Conservation (phyloP, 2,113 vertebrate genomes). For the Lichenostomus cassidix region DNA sequence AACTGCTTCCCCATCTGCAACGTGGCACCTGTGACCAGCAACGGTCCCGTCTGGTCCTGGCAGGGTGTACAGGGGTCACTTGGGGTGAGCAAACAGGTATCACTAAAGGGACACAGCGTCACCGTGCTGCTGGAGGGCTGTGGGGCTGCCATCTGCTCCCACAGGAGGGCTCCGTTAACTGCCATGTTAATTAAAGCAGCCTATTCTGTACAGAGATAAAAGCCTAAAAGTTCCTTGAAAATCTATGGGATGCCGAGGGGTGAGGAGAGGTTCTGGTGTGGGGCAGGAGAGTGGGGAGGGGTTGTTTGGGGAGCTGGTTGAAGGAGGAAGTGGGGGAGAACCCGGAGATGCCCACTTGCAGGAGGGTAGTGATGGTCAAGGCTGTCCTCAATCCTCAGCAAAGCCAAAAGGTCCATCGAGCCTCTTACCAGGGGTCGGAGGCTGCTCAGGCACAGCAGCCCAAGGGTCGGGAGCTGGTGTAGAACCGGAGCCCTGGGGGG, state of each 20-base stretch:
- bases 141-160: background rate
- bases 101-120: background rate
- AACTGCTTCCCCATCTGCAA: background rate
- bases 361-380: background rate
- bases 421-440: constrained; percentile 66
- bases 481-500: constrained; percentile 5
- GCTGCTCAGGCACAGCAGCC: constrained; percentile 57
- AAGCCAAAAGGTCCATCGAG: background rate
- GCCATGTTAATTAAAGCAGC: background rate
- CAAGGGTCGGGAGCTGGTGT: constrained; percentile 66
- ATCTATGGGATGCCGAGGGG: background rate
- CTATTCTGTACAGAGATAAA: background rate
- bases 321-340: background rate
- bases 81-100: background rate
- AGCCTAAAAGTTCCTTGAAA: background rate
- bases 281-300: background rate
- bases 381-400: background rate
- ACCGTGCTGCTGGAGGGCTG: background rate
- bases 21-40: background rate
- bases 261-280: background rate
- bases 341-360: background rate
- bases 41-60: background rate
- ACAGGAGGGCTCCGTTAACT: background rate
- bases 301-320: background rate
- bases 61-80: background rate